Base-by-base conservation (phyloP, 1,140 invertebrate genomes). In the Drepana arcuata region DNA sequence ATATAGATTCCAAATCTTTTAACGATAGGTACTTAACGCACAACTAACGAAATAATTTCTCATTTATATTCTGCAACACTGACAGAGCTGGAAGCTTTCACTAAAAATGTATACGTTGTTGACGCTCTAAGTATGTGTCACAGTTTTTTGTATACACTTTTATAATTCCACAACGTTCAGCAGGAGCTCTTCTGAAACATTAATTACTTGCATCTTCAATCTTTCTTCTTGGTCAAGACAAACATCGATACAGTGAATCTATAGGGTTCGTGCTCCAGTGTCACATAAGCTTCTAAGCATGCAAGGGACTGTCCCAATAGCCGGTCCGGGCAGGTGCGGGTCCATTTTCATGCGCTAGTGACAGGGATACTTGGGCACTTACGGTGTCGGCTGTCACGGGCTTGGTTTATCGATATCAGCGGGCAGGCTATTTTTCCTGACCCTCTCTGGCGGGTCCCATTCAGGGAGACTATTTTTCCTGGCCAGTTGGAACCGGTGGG, bases 281-380 rank as follows among this genome's bases (percentile, higher is more conserved):
- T 75, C 73, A 73, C 69, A 75, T 41, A 73, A 74, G 70, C 73
- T 64, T 59, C 77, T 81, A 81, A 75, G 60, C 77, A 78, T 79
- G 78, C 73, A 75, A 78, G 71, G 70, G 55, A 55, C 71, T 69
- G 71, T 63, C 54, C 56, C 60, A 61, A 24, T 51, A 66, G 65
- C 74, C 67, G 65, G 52, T 48, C 60, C 44, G 26, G 33, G 51
- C 49, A 45, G 49, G 69, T 77, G 73, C 71, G 54, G n/a, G n/a
- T n/a, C n/a, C n/a, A n/a, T n/a, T n/a, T 67, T 69, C 65, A 75
- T 75, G 72, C 73, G 51, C 72, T 75, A 75, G 53, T 67, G 60
- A 56, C 44, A 69, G 73, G 62, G 56, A 78, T 68, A 78, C 60
- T 68, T 63, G 70, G 56, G 40, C 32, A 79, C 77, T 81, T 81